A percentile compares a stretch with the other conserved stretches of the same genome.
Conservation (phyloP, 2,113 vertebrate genomes). For the Pituophis catenifer region DNA sequence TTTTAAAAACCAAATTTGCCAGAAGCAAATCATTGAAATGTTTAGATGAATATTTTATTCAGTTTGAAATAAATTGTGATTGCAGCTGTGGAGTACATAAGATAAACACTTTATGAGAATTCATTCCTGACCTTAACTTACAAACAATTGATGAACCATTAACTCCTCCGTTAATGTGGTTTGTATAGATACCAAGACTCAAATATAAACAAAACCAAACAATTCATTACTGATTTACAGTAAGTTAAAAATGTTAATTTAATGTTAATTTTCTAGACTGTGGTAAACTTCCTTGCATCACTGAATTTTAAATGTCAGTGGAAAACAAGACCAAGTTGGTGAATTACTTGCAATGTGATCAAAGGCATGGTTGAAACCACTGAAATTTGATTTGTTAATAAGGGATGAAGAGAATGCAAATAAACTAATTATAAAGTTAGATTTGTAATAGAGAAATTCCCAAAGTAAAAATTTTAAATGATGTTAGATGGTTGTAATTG, state of each 20-base stretch:
- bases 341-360: constrained; percentile 47
- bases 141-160: neutral
- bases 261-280: constrained; percentile 24
- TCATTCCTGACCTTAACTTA: constrained; percentile 25
- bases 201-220: neutral
- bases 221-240: neutral
- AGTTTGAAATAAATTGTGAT: neutral
- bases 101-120: neutral
- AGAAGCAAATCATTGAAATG: neutral
- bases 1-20: constrained; percentile 14
- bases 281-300: neutral
- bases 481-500: constrained; percentile 62
- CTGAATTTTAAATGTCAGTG: constrained; percentile 27
- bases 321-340: constrained; percentile 33
- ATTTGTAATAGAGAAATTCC: constrained; percentile 66
- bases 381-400: constrained; percentile 69
- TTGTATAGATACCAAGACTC: neutral
- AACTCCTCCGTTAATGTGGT: constrained; percentile 18
- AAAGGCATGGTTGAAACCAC: constrained; percentile 50
- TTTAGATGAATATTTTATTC: constrained; percentile 5
- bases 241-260: constrained; percentile 19
- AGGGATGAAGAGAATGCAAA: constrained; percentile 70
- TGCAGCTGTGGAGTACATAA: constrained; percentile 25
- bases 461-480: constrained; percentile 68
- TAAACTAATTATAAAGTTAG: constrained; percentile 60